phyloP scores from a whole-genome alignment of 2,888 invertebrate genomes.

The Heteromyza rotundicornis region DNA sequence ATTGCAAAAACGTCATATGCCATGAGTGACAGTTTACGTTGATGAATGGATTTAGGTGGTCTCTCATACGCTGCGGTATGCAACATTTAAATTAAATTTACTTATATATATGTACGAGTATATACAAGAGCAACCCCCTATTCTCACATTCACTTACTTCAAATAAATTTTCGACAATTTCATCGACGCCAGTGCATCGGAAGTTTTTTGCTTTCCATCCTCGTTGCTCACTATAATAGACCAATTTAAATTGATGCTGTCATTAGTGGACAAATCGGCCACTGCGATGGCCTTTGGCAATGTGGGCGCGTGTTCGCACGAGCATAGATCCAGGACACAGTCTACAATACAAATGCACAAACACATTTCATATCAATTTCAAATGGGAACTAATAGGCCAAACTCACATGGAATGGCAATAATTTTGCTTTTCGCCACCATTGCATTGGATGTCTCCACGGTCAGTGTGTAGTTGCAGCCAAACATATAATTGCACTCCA shows the following conservation, averaged over 20 bases:
- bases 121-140: background rate
- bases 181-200: slow-evolving; percentile 21
- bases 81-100: no score
- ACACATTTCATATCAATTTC: background rate
- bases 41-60: background rate
- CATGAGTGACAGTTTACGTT: slow-evolving; percentile 6
- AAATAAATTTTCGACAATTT: slow-evolving; percentile 34
- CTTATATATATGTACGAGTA: no score
- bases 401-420: slow-evolving; percentile 48
- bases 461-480: slow-evolving; percentile 54
- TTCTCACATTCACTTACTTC: slow-evolving; percentile 31
- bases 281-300: slow-evolving; percentile 43
- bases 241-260: slow-evolving; percentile 49
- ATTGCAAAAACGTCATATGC: background rate
- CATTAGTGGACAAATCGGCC: slow-evolving; percentile 40
- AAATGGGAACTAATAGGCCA: background rate
- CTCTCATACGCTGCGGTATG: background rate
- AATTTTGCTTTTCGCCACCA: slow-evolving; percentile 35
- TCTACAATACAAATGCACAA: background rate
- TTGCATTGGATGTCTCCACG: slow-evolving; percentile 50
- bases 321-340: slow-evolving; percentile 39
- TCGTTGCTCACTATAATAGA: slow-evolving; percentile 35
- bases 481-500: slow-evolving; percentile 54
- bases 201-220: slow-evolving; percentile 9
- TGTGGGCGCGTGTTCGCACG: slow-evolving; percentile 42